Evolutionary conservation across 92 coral and sea anemone species (phyloP).

Genomic region (Bergia sp.): DNA sequence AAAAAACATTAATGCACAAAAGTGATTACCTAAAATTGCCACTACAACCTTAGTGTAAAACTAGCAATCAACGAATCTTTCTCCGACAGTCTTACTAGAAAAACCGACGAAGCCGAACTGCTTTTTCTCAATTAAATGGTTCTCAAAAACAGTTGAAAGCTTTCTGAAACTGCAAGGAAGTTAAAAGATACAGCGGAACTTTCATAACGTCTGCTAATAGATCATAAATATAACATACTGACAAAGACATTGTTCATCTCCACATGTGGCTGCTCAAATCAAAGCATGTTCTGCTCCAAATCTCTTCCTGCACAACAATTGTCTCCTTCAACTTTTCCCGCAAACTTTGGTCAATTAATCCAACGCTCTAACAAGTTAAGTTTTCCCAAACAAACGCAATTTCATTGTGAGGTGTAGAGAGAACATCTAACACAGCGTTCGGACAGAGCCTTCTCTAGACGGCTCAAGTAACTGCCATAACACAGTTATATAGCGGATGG

Average conservation of each 20-base stretch:
- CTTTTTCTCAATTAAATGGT: neutral
- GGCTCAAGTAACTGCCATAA: conserved; percentile 76
- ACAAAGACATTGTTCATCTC: neutral
- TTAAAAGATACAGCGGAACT: neutral
- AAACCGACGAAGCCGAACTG: neutral
- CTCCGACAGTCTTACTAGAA: neutral
- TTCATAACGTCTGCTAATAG: neutral
- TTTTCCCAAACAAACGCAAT: too few species aligned
- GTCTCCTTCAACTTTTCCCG: neutral
- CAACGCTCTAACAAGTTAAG: too few species aligned
- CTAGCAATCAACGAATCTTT: neutral
- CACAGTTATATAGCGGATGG: conserved; percentile 85
- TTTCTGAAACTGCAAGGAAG: conserved; percentile 17
- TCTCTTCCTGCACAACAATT: neutral
- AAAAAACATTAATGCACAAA: neutral
- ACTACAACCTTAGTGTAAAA: neutral
- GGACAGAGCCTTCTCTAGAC: neutral
- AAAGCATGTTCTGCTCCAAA: conserved; percentile 17
- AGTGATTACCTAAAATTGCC: neutral
- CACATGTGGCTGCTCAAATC: conserved; percentile 13
- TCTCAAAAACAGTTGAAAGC: conserved; percentile 4
- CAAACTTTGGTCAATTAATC: too few species aligned
- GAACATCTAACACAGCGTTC: conserved; percentile 18
- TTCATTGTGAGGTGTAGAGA: too few species aligned
- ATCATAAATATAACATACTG: neutral